Percentiles rank a stretch among this genome's conserved stretches.
Evolutionary conservation across 2,113 vertebrate species (phyloP).

Genomic region (Ictidomys tridecemlineatus): DNA sequence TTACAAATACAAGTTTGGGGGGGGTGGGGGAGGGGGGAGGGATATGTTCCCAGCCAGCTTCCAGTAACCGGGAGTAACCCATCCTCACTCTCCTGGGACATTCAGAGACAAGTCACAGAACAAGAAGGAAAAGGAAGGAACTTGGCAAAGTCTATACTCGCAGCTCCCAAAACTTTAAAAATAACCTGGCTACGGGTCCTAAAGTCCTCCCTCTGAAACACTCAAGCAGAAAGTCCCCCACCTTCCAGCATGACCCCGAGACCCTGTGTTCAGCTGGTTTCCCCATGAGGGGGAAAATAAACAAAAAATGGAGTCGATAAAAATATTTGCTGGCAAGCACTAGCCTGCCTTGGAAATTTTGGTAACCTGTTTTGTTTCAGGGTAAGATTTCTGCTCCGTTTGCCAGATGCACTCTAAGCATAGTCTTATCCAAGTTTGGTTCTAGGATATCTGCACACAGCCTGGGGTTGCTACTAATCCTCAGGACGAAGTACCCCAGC

Average conservation of each 20-base stretch:
- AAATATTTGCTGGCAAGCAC: constrained; percentile 11
- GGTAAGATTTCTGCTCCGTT: background rate
- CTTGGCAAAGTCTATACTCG: background rate
- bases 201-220: background rate
- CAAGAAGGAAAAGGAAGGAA: background rate
- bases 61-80: background rate
- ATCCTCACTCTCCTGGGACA: background rate
- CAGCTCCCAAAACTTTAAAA: constrained; percentile 54
- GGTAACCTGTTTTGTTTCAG: background rate
- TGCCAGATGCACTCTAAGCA: background rate
- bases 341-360: background rate
- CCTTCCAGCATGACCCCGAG: background rate
- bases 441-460: background rate
- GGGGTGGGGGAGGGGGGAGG: background rate
- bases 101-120: background rate
- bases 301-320: background rate
- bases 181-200: background rate
- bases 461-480: background rate
- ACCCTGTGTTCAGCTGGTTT: background rate
- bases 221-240: background rate
- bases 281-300: constrained; percentile 26
- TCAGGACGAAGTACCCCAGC: background rate
- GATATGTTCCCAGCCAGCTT: background rate
- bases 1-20: background rate
- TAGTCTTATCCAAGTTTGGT: background rate